Evolutionary conservation across 2,888 invertebrate genomes (phyloP).

Genomic region (Platerodrilus igneus): DNA sequence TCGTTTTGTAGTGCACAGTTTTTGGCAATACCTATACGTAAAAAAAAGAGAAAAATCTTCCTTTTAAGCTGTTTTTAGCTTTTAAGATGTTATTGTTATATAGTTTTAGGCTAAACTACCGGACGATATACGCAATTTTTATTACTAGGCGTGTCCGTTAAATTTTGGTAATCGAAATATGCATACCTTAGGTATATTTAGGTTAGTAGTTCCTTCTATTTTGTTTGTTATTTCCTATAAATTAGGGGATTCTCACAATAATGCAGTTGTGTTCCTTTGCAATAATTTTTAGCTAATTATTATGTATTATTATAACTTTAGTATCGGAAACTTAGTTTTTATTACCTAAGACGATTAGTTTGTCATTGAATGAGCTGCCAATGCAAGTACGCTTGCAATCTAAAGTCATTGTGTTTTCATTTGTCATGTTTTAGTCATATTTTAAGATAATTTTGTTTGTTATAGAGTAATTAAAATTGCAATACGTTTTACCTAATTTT

Average conservation of each 20-base stretch:
- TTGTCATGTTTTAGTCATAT: constrained; percentile 12
- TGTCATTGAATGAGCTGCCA: constrained; percentile 12
- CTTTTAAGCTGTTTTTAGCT: constrained; percentile 12
- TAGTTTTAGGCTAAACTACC: constrained; percentile 26
- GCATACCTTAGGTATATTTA: constrained; percentile 14
- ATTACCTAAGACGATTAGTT: too few relatives aligned
- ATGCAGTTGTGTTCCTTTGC: constrained; percentile 15
- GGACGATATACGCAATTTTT: constrained; percentile 24
- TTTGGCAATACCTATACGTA: too few relatives aligned
- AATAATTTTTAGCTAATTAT: constrained; percentile 1
- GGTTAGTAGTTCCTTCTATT: constrained; percentile 8
- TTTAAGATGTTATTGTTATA: constrained; percentile 28
- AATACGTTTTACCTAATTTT: constrained; percentile 23
- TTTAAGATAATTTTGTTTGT: constrained; percentile 18
- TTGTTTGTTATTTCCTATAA: constrained; percentile 6
- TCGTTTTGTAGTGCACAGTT: too few relatives aligned
- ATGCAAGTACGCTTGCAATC: constrained; percentile 8
- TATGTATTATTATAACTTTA: constrained; percentile 5
- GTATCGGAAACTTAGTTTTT: constrained; percentile 2
- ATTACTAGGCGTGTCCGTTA: constrained; percentile 23
- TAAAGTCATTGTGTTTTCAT: constrained; percentile 4
- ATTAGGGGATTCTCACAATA: constrained; percentile 3
- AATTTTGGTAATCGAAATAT: constrained; percentile 10
- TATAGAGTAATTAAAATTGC: too few relatives aligned
- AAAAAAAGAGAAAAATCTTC: constrained; percentile 11